Base-by-base conservation (phyloP, 2,797 vertebrate species). In the Aeoliscus strigatus region DNA sequence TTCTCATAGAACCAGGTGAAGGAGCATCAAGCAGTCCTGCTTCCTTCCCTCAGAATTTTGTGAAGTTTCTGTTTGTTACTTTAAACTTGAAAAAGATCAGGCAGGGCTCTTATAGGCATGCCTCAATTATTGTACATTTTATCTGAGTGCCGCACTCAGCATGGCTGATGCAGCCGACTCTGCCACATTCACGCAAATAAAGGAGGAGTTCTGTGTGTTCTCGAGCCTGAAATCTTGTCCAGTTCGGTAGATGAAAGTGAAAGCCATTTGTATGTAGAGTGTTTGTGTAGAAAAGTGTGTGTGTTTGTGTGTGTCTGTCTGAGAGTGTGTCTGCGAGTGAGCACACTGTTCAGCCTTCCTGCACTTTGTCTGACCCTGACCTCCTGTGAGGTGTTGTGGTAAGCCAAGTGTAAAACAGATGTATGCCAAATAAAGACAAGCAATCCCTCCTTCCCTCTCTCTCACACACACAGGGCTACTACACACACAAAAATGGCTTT, bases 311-410 rank as follows among this genome's bases (percentile, higher is more conserved):
- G 34, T 52, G 53, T 59, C 60, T 51, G 27, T 47, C 54, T 56
- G 58, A 42, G 33, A 58, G 42, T 38, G 39, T 42, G 40, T 36
- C 33, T 13, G 12, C 26, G 44, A 57, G 60, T 41, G 57, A 6
- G 9, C 47, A 30, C 38, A 39, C 52, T 57, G 51, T 70, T 73
- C 51, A 73, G 61, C 54, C 47, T 35, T 26, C 7, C 50, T 77
- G 73, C 67, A 76, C 79, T 84, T 65, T 51, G 46, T 70, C 55
- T 82, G 69, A 84, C 80, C 77, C 77, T 14, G 46, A 57, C 50
- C 60, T 51, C 55, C 56, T 38, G 17, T 55, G 70, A 64, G 55
- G 56, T 76, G 39, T 68, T 60, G 28, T 36, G 57, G 51, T 12
- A 39, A 71, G 74, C 60, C 60, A 56, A 69, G 58, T 68, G 52